Conservation (phyloP, 2,113 vertebrate genomes). For the Cyphotilapia sp. region DNA sequence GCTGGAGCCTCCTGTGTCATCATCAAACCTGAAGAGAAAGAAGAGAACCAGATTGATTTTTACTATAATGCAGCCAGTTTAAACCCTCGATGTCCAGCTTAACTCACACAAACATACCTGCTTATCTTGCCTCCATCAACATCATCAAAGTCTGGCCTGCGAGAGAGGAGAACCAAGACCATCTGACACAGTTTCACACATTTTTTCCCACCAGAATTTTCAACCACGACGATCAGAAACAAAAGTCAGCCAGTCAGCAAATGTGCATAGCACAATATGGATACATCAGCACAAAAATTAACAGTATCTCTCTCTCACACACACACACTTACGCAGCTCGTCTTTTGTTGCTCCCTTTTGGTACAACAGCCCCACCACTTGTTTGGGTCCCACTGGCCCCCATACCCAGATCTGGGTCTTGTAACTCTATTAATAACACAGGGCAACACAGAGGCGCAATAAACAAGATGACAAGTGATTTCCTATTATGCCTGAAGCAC, state of each 20-base stretch:
- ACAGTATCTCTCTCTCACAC: not conserved
- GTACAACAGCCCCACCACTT: constrained; percentile 66
- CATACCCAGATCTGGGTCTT: constrained; percentile 79
- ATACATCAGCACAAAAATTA: not conserved
- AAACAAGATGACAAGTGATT: constrained; percentile 13
- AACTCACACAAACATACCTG: constrained; percentile 73
- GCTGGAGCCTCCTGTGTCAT: constrained; percentile 78
- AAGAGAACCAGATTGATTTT: not conserved
- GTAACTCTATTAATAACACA: constrained; percentile 77
- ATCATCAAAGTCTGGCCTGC: constrained; percentile 66
- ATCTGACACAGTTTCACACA: not conserved
- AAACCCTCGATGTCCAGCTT: not conserved
- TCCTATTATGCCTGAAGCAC: not conserved
- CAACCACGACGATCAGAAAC: not conserved
- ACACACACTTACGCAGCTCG: constrained; percentile 75
- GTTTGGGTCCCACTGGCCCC: constrained; percentile 71
- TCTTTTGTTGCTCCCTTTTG: constrained; percentile 82
- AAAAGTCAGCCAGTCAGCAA: not conserved
- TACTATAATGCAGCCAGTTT: not conserved
- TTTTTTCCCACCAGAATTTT: not conserved
- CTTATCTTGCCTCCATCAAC: constrained; percentile 88
- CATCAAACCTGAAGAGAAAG: constrained; percentile 79
- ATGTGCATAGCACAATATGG: not conserved
- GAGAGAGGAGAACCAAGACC: not conserved
- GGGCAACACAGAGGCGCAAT: not conserved